Percentiles rank a stretch among this genome's conserved stretches.
These are phyloP conservation scores for Drosophila bipectinata DNA, from an alignment of 1,140 invertebrate species.

Conservation along the genomic window DNA sequence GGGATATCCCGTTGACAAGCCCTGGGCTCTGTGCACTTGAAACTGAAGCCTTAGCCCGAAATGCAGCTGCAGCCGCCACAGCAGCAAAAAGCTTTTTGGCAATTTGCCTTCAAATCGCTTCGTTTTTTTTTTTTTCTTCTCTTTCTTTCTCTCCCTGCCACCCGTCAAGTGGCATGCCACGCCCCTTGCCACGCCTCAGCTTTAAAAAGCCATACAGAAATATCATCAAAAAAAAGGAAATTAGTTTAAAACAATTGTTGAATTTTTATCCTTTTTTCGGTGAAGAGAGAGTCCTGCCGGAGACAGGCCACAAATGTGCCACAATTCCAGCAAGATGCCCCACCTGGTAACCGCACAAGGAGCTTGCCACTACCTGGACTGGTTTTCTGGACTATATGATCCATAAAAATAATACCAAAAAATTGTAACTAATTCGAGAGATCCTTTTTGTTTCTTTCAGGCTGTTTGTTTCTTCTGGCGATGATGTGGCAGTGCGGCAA, in stretches of 20 bases:
- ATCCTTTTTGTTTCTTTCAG: neutral
- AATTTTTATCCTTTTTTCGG: no score
- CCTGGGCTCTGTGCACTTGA: slow-evolving; percentile 56
- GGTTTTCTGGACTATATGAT: no score
- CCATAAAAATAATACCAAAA: no score
- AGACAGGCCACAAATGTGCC: slow-evolving; percentile 2
- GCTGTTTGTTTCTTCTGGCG: no score
- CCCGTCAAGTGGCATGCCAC: slow-evolving; percentile 26
- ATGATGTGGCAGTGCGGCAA: no score
- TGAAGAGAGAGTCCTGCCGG: no score
- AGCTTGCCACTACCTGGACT: no score
- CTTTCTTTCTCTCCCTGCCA: neutral
- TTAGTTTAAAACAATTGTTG: neutral
- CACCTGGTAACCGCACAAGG: no score
- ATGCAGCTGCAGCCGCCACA: slow-evolving; percentile 34
- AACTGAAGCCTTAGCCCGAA: slow-evolving; percentile 40
- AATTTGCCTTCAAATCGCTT: slow-evolving; percentile 67
- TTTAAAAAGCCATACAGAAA: slow-evolving; percentile 3
- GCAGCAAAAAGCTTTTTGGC: slow-evolving; percentile 75
- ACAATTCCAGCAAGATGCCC: slow-evolving; percentile 2
- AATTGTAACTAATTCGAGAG: neutral
- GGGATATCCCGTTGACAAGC: slow-evolving; percentile 54
- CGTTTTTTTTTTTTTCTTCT: neutral
- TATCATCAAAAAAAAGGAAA: neutral
- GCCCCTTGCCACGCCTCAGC: slow-evolving; percentile 6